Conservation (phyloP, 2,797 vertebrate genomes). For the Hoplostethus mediterraneus region DNA sequence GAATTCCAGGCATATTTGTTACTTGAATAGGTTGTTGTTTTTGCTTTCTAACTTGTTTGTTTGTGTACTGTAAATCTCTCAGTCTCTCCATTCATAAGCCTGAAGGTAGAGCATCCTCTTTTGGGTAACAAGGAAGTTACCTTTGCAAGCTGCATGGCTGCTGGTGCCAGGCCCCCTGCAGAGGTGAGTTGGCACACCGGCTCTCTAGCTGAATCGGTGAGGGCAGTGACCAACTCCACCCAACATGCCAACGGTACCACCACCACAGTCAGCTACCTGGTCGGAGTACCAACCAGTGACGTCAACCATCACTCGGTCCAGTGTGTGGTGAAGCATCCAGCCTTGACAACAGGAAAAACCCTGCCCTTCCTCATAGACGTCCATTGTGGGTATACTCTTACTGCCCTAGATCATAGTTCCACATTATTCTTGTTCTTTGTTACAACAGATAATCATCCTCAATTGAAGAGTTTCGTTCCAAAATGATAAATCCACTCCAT, state of each 20-base stretch:
- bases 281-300: constrained; percentile 53
- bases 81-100: constrained; percentile 63
- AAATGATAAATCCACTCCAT: no score
- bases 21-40: neutral
- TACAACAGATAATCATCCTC: no score
- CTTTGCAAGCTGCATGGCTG: constrained; percentile 62
- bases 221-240: neutral
- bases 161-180: constrained; percentile 54
- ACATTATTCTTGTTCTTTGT: neutral
- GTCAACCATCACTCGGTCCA: constrained; percentile 40
- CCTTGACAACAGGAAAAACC: neutral
- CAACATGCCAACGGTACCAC: constrained; percentile 40
- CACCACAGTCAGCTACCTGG: constrained; percentile 57
- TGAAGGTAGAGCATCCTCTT: neutral
- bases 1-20: no score
- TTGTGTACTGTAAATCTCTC: neutral
- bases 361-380: constrained; percentile 53
- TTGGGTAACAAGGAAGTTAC: constrained; percentile 37
- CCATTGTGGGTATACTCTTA: constrained; percentile 67
- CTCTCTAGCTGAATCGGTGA: constrained; percentile 19
- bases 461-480: no score
- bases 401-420: neutral
- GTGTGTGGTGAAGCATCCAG: constrained; percentile 58
- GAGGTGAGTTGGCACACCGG: constrained; percentile 53
- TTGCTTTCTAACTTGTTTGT: neutral